Evolutionary conservation across 1,140 invertebrate species (phyloP).

Genomic region (Aphaenogaster ashmeadi): DNA sequence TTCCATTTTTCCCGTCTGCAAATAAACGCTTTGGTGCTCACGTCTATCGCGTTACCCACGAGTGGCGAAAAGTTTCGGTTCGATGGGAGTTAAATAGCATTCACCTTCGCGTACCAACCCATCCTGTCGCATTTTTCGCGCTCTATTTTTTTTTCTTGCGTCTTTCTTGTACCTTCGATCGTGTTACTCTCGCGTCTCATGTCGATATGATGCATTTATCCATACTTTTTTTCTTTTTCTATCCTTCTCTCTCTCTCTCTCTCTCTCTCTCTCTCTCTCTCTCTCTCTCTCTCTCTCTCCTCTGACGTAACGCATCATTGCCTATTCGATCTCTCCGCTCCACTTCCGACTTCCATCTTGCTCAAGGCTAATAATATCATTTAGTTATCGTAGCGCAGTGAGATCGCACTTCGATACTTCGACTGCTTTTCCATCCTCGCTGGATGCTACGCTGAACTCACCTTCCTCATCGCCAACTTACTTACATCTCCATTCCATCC

Average conservation of each 20-base stretch:
- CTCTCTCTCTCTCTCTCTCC: background rate
- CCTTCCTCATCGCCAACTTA: slow-evolving; percentile 48
- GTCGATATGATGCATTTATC: background rate
- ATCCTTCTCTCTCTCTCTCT: background rate
- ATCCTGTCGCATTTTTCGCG: slow-evolving; percentile 13
- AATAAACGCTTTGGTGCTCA: slow-evolving; percentile 79
- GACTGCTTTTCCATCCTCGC: slow-evolving; percentile 39
- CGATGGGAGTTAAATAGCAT: slow-evolving; percentile 77
- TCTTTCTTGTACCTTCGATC: background rate
- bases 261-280: background rate
- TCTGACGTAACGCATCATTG: slow-evolving; percentile 33
- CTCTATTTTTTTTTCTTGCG: slow-evolving; percentile 40
- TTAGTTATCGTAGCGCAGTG: slow-evolving; percentile 63
- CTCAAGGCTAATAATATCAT: slow-evolving; percentile 68
- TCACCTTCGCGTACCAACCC: slow-evolving; percentile 37
- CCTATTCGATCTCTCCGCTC: slow-evolving; percentile 44
- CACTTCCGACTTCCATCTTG: slow-evolving; percentile 43
- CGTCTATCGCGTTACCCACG: slow-evolving; percentile 78
- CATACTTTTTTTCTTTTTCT: background rate
- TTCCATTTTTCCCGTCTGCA: slow-evolving; percentile 80
- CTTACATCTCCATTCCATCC: slow-evolving; percentile 65
- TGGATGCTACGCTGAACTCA: slow-evolving; percentile 8
- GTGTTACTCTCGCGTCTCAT: background rate
- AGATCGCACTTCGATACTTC: slow-evolving; percentile 57
- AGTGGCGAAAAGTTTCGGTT: slow-evolving; percentile 74